Conservation (phyloP, 2,888 invertebrate species). For the Drosophila pegasa region DNA sequence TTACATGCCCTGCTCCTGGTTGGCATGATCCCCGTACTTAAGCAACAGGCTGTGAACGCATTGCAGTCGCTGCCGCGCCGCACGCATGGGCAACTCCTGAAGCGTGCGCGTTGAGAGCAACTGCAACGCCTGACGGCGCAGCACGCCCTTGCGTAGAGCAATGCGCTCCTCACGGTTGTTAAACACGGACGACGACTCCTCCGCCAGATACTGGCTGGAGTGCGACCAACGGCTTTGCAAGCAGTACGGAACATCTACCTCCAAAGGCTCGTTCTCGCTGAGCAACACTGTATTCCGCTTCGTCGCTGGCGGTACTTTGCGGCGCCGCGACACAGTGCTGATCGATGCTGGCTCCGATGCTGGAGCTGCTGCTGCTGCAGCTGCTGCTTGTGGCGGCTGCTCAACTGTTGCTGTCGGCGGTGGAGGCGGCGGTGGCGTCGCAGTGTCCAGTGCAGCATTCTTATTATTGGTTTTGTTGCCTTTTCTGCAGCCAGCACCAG, state of each 20-base stretch:
- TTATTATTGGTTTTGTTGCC: slow-evolving; percentile 48
- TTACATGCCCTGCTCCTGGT: slow-evolving; percentile 73
- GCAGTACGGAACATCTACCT: slow-evolving; percentile 72
- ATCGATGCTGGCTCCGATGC: slow-evolving; percentile 10
- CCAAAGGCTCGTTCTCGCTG: slow-evolving; percentile 52
- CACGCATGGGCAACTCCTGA: slow-evolving; percentile 73
- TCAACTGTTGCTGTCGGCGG: not conserved
- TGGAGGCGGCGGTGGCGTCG: not conserved
- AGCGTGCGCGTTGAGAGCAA: slow-evolving; percentile 80
- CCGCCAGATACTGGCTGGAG: slow-evolving; percentile 27
- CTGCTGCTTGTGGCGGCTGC: slow-evolving; percentile 19
- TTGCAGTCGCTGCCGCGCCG: slow-evolving; percentile 79
- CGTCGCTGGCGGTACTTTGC: slow-evolving; percentile 26
- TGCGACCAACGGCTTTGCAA: slow-evolving; percentile 82
- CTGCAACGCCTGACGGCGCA: slow-evolving; percentile 83
- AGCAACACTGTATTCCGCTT: slow-evolving; percentile 34
- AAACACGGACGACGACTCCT: slow-evolving; percentile 15
- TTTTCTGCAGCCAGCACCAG: slow-evolving; percentile 34
- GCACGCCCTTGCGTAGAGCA: slow-evolving; percentile 77
- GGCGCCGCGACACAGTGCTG: slow-evolving; percentile 21
- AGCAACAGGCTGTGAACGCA: slow-evolving; percentile 82
- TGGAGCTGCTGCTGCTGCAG: slow-evolving; percentile 7
- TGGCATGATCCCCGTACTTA: slow-evolving; percentile 79
- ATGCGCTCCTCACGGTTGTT: slow-evolving; percentile 82
- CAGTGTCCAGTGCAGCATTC: slow-evolving; percentile 7